A percentile compares a stretch with the other conserved stretches of the same genome.
These are phyloP conservation scores for Dysmachus trigonus DNA, from an alignment of 2,888 invertebrate genomes.

Conservation along the genomic window DNA sequence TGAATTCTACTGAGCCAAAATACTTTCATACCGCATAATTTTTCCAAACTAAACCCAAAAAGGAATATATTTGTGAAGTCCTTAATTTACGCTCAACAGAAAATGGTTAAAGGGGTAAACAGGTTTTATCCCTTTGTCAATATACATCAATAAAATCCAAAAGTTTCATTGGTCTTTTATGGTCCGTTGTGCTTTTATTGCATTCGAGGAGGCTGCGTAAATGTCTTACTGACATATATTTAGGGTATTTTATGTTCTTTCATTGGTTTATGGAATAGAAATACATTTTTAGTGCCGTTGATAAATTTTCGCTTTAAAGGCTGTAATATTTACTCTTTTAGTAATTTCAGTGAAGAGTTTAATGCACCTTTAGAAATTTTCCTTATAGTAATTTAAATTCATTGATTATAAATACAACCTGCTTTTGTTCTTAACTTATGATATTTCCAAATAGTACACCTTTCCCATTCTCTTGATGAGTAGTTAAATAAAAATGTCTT, in stretches of 20 bases:
- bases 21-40: too few species aligned
- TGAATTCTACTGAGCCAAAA: too few species aligned
- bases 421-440: too few species aligned
- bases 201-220: not conserved
- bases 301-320: not conserved
- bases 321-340: not conserved
- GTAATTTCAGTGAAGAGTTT: too few species aligned
- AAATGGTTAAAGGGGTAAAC: not conserved
- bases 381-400: too few species aligned
- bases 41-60: too few species aligned
- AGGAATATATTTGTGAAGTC: not conserved
- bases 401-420: too few species aligned
- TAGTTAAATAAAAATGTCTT: too few species aligned
- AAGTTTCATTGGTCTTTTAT: constrained; percentile 27
- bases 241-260: not conserved
- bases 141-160: constrained; percentile 26
- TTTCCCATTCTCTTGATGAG: too few species aligned
- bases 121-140: constrained; percentile 12
- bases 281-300: constrained; percentile 4
- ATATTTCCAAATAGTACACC: too few species aligned
- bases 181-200: constrained; percentile 14
- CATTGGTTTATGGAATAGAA: constrained; percentile 4
- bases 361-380: too few species aligned
- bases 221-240: constrained; percentile 35
- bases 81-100: not conserved